Base-by-base conservation (phyloP, 2,113 vertebrate species). In the Merops nubicus region DNA sequence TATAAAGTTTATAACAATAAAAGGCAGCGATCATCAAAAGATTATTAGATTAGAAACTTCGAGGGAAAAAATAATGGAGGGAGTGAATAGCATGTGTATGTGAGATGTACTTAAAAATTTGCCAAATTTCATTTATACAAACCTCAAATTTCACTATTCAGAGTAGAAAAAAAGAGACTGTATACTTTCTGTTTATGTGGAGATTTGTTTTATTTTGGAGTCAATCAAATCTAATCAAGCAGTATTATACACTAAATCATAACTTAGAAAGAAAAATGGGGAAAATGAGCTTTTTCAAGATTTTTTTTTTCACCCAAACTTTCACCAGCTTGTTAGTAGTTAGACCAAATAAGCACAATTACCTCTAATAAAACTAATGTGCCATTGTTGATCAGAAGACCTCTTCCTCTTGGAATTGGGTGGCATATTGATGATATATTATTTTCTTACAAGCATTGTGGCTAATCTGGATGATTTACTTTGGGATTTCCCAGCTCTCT, bases 41-140 rank as follows among this genome's bases (percentile, higher is more conserved):
- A 12, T n/a, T 11, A n/a, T 56, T 5, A 16, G 31, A 40, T 43
- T 43, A 28, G 33, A 60, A 74, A 69, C 19, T 28, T 36, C 3
- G 14, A 51, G 26, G 29, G 10, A 42, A 63, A 82, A 76, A 31
- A 7, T n/a, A 40, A 15, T 9, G 31, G 11, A 10, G n/a, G n/a
- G 13, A 5, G 16, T 56, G 54, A 20, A 19, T 11, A 33, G 26
- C 23, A 26, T 8, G 7, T 2, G 1, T n/a, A 11, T 0, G 0
- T 9, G 19, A 40, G 28, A 43, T 5, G 11, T 16, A 50, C 38
- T 34, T 43, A 28, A 47, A 73, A n/a, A 20, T 21, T 10, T 40
- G 29, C 42, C 0, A 3, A 20, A 22, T 29, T 50, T 19, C 10
- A 12, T 64, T 73, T 48, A 19, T 20, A 25, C 9, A 19, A 53